phyloP scores from a whole-genome alignment of 2,797 vertebrate genomes.

The Melopsittacus undulatus region DNA sequence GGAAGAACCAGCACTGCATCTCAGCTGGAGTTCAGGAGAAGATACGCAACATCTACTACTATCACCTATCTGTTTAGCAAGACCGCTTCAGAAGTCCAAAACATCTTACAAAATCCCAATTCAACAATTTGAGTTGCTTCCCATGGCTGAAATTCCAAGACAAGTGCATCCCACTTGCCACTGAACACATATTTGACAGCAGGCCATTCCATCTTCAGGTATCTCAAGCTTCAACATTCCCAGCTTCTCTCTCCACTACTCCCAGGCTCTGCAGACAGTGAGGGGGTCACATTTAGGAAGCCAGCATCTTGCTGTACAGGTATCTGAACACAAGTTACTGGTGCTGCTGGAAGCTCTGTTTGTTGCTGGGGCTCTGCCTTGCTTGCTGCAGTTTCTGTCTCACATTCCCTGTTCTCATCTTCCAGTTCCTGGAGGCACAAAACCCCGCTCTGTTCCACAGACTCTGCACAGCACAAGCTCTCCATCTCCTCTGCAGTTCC shows the following conservation, averaged over 20 bases:
- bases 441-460: fast-evolving
- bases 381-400: background rate
- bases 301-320: background rate
- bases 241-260: background rate
- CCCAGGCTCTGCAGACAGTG: background rate
- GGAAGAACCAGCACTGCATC: background rate
- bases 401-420: background rate
- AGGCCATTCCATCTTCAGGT: background rate
- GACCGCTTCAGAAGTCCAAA: background rate
- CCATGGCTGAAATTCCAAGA: background rate
- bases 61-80: background rate
- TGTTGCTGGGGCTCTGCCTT: background rate
- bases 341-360: background rate
- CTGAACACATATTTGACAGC: background rate
- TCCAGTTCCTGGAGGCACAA: background rate
- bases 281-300: too few species aligned
- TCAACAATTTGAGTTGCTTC: background rate
- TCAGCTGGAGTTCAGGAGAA: background rate
- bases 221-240: background rate
- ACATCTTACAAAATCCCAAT: background rate
- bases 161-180: background rate
- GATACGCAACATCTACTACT: background rate
- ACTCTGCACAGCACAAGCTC: background rate
- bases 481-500: background rate
- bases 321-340: background rate